Conservation (phyloP, 2,113 vertebrate species). For the Rafetus swinhoei region DNA sequence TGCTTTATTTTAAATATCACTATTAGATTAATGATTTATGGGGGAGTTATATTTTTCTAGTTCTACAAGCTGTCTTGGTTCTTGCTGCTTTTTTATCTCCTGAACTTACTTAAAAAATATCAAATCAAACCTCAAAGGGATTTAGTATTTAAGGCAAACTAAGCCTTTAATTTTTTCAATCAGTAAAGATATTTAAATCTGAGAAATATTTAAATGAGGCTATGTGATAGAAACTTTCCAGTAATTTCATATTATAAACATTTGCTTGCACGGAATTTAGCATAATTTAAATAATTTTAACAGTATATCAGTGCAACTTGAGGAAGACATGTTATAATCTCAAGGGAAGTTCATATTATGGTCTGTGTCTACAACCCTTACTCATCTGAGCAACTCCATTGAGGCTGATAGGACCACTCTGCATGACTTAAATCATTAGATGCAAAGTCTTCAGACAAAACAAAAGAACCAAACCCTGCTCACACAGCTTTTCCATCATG, state of each 20-base stretch:
- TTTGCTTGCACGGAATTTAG: background rate
- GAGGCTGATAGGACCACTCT: background rate
- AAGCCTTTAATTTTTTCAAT: background rate
- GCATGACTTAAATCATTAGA: conserved; percentile 9
- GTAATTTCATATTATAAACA: background rate
- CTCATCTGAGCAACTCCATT: conserved; percentile 23
- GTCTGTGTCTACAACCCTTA: conserved; percentile 3
- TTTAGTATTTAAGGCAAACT: background rate
- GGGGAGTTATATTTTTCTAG: background rate
- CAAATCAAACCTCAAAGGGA: background rate
- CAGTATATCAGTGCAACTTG: background rate
- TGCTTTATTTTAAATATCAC: conserved; percentile 22
- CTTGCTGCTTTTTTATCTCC: background rate
- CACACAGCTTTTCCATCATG: background rate
- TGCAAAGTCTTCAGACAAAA: background rate
- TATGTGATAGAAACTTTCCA: background rate
- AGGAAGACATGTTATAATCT: background rate
- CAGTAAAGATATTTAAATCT: background rate
- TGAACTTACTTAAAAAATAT: background rate
- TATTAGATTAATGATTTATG: background rate
- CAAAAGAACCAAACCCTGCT: background rate
- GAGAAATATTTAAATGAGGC: background rate
- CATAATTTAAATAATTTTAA: conserved; percentile 17
- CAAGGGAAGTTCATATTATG: background rate
- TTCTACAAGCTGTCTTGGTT: conserved; percentile 13